Conservation (phyloP, 2,888 invertebrate genomes). For the Willowsia nigromaculata region DNA sequence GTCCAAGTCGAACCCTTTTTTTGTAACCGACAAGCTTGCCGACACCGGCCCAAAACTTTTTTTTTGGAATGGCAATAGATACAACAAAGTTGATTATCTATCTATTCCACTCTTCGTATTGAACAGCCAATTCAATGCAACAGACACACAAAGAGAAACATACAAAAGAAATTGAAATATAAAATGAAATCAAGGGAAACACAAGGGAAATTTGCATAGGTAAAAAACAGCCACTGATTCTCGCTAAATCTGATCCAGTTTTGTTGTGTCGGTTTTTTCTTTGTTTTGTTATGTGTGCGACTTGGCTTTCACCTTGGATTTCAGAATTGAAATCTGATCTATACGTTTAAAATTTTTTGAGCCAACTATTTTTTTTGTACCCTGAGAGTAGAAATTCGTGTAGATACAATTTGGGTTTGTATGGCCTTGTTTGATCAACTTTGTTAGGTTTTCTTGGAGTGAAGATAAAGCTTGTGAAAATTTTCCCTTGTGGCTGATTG, state of each 20-base stretch:
- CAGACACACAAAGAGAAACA: too few relatives aligned
- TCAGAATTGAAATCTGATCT: neutral
- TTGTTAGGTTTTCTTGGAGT: neutral
- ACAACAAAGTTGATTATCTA: neutral
- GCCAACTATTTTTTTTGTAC: neutral
- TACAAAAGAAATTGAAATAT: too few relatives aligned
- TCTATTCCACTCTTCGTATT: neutral
- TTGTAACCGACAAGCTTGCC: neutral
- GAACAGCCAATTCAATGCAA: too few relatives aligned
- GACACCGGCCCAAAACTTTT: neutral
- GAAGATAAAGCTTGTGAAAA: constrained; percentile 17
- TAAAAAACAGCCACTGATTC: neutral
- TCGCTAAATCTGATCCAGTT: neutral
- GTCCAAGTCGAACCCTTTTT: neutral
- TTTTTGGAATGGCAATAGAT: neutral
- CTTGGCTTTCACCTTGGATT: constrained; percentile 66
- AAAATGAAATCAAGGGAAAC: too few relatives aligned
- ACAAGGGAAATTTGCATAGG: constrained; percentile 11
- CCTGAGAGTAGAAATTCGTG: neutral
- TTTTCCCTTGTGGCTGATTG: constrained; percentile 57
- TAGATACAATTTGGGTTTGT: constrained; percentile 11
- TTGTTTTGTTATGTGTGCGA: neutral
- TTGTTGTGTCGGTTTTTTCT: neutral
- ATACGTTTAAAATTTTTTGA: neutral
- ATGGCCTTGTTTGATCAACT: constrained; percentile 27